Evolutionary conservation across 2,888 invertebrate genomes (phyloP).

Genomic region (Drosophila crucigera): DNA sequence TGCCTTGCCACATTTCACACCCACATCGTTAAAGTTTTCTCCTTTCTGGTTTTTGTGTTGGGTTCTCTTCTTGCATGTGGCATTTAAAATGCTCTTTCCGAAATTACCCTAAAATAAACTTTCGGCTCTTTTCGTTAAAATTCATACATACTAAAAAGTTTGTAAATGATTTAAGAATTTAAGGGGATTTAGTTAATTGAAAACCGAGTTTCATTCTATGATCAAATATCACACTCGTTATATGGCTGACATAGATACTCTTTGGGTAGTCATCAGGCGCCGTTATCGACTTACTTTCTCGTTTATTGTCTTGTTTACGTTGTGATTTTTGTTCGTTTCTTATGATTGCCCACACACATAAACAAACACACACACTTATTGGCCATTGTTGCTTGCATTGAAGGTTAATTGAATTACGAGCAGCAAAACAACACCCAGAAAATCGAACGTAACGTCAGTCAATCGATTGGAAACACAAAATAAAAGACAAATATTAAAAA

Average conservation of each 20-base stretch:
- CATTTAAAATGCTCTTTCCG: not conserved
- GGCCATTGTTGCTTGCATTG: slow-evolving; percentile 49
- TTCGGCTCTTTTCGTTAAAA: no score
- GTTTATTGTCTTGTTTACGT: slow-evolving; percentile 52
- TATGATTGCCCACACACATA: not conserved
- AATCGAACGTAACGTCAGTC: slow-evolving; percentile 36
- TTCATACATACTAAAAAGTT: not conserved
- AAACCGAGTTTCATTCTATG: not conserved
- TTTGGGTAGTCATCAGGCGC: not conserved
- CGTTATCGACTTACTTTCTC: not conserved
- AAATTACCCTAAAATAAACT: not conserved
- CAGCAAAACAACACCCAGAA: slow-evolving; percentile 21
- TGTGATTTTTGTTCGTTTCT: slow-evolving; percentile 34
- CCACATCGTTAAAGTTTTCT: not conserved
- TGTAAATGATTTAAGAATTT: not conserved
- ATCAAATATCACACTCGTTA: not conserved
- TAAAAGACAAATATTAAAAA: not conserved
- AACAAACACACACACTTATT: slow-evolving; percentile 7
- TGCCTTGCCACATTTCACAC: not conserved
- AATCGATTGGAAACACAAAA: slow-evolving; percentile 41
- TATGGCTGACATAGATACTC: not conserved
- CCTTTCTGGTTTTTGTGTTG: not conserved
- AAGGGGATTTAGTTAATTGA: not conserved
- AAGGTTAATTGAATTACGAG: slow-evolving; percentile 78
- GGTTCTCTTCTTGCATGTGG: not conserved